Evolutionary conservation across 2,888 invertebrate genomes (phyloP), one percentile per base, ranked within the genome.

Genomic region (Spodoptera littoralis): DNA sequence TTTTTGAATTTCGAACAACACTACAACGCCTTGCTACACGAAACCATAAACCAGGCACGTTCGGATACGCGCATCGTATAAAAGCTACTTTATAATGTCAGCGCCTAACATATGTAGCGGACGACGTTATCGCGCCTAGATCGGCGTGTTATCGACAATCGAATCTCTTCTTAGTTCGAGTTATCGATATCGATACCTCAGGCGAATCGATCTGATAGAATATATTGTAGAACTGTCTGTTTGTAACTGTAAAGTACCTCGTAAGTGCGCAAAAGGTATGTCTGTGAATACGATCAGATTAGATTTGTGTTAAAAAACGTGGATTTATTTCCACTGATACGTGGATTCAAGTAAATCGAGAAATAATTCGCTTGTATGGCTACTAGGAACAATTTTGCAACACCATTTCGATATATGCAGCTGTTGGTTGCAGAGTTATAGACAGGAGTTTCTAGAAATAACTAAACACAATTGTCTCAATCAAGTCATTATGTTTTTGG

Each of bases 21-120:
- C 75, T 73, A 75, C 75, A 76, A 72, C 77, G 62, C 60, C 66
- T 48, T 60, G 48, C 64, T 70, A 74, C 79, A 79, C 56, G 73
- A 61, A 71, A 79, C 81, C 79, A 85, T 86, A 88, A 86, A 86
- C 81, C 74, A 81, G 76, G 58, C 73, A 70, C 83, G 81, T 82
- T 79, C 79, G 70, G 81, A 78, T 68, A 76, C 79, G 76, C 67
- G 73, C 73, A 74, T 70, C 80, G 81, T 84, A 83, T 84, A 87
- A 81, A 87, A 80, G 87, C 84, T 87, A 88, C 88, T 90, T 88
- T 88, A 90, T 83, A 90, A 86, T 84, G 86, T 88, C 88, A 85
- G 86, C 74, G 71, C 46, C 77, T 84, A 88, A 90, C 91, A 91
- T 87, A 89, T 90, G 90, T 90, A 87, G 75, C 79, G 62, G 60